phyloP scores from a whole-genome alignment of 2,888 invertebrate species.

The Oxystoma pomonae region DNA sequence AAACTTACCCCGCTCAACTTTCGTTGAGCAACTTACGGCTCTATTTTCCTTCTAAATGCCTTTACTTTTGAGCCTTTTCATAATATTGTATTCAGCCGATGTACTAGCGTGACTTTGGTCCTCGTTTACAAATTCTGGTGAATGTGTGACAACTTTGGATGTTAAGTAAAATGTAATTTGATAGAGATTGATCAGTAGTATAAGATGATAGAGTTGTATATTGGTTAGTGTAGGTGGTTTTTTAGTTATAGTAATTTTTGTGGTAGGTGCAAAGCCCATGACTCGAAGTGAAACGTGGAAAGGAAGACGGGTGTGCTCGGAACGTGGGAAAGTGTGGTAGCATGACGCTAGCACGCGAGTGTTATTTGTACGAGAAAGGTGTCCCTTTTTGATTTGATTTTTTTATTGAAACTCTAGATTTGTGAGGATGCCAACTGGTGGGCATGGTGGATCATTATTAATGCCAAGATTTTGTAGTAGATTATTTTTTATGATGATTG shows the following conservation, averaged over 20 bases:
- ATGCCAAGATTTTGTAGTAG: too few relatives aligned
- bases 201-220: not conserved
- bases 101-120: too few relatives aligned
- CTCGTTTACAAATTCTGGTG: too few relatives aligned
- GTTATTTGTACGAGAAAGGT: not conserved
- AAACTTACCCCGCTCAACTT: not conserved
- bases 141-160: too few relatives aligned
- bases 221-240: not conserved
- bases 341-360: constrained; percentile 19
- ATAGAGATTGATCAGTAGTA: not conserved
- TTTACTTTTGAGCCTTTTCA: not conserved
- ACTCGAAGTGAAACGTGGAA: not conserved
- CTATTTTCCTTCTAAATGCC: not conserved
- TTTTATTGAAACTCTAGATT: too few relatives aligned
- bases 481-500: too few relatives aligned
- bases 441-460: too few relatives aligned
- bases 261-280: not conserved
- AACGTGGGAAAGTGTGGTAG: constrained; percentile 33
- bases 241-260: not conserved
- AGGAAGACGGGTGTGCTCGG: constrained; percentile 26
- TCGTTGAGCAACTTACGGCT: not conserved
- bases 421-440: too few relatives aligned
- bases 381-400: not conserved
- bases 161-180: not conserved
- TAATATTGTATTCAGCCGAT: too few relatives aligned